Conservation (phyloP, 2,113 vertebrate species). For the Vombatus ursinus region DNA sequence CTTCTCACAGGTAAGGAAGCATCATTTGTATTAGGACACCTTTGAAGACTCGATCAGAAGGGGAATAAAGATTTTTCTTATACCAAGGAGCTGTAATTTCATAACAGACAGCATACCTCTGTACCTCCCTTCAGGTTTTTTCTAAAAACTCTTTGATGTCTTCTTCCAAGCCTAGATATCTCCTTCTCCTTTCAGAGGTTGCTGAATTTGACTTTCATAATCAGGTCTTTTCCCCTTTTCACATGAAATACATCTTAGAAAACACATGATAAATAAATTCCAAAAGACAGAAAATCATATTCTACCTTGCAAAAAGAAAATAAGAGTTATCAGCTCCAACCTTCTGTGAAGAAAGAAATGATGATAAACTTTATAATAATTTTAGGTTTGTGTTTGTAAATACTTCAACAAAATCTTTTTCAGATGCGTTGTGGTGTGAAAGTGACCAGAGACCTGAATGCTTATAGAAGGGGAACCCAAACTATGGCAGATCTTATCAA, state of each 20-base stretch:
- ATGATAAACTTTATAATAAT: not conserved
- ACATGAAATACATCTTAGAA: not conserved
- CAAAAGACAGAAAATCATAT: not conserved
- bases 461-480: not conserved
- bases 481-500: not conserved
- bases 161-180: not conserved
- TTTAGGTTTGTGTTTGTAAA: not conserved
- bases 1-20: not conserved
- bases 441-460: not conserved
- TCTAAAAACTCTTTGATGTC: not conserved
- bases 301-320: not conserved
- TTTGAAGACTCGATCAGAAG: constrained; percentile 4
- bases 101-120: not conserved
- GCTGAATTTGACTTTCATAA: not conserved
- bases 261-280: not conserved
- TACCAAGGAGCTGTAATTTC: constrained; percentile 26
- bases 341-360: not conserved
- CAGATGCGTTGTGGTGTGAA: not conserved
- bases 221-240: not conserved
- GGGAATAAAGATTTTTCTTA: not conserved
- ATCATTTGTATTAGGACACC: not conserved
- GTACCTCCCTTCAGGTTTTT: not conserved
- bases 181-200: not conserved
- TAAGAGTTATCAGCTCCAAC: not conserved
- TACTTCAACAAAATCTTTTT: not conserved